Conservation (phyloP, 1,140 invertebrate species). For the Pachypeltis micranthus region DNA sequence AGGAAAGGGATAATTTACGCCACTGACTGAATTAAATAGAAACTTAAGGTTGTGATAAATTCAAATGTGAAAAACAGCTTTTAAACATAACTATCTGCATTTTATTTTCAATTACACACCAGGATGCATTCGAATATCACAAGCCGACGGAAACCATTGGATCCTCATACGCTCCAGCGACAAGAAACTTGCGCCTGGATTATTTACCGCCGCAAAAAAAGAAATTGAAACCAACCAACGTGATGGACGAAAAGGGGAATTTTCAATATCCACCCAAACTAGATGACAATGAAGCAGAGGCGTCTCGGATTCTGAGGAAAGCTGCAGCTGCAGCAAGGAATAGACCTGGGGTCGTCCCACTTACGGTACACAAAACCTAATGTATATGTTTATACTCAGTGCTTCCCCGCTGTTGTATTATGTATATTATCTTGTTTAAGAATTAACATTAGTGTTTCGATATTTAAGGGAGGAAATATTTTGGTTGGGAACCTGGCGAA, state of each 20-base stretch:
- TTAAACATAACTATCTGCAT: too few relatives aligned
- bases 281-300: slow-evolving; percentile 29
- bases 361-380: slow-evolving; percentile 23
- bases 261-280: slow-evolving; percentile 37
- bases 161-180: slow-evolving; percentile 44
- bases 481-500: too few relatives aligned
- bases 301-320: slow-evolving; percentile 21
- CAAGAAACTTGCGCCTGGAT: slow-evolving; percentile 39
- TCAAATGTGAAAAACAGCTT: too few relatives aligned
- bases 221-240: slow-evolving; percentile 28
- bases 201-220: slow-evolving; percentile 37
- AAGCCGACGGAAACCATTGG: slow-evolving; percentile 53
- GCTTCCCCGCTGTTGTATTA: too few relatives aligned
- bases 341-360: slow-evolving; percentile 35
- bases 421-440: neutral
- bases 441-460: too few relatives aligned
- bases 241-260: slow-evolving; percentile 34
- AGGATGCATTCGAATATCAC: slow-evolving; percentile 40
- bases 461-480: too few relatives aligned
- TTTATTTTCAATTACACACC: too few relatives aligned
- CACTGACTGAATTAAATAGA: too few relatives aligned
- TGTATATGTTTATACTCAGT: too few relatives aligned
- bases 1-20: too few relatives aligned
- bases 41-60: too few relatives aligned
- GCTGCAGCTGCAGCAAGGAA: slow-evolving; percentile 25